A percentile compares a stretch with the other conserved stretches of the same genome.
phyloP scores from a whole-genome alignment of 2,888 invertebrate genomes.

The Tetragnatha montana region DNA sequence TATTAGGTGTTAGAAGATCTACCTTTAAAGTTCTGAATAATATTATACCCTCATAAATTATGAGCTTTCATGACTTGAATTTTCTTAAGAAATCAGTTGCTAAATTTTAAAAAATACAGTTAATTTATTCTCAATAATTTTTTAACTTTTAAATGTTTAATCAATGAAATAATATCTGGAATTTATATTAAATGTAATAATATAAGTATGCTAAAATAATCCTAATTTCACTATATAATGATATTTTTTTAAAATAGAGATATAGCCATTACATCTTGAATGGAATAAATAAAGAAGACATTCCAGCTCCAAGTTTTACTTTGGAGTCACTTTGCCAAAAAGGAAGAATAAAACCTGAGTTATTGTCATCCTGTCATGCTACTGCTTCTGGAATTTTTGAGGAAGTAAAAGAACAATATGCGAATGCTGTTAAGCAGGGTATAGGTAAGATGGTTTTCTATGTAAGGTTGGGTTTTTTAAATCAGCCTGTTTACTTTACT shows the following conservation, averaged over 20 bases:
- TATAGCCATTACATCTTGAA: constrained; percentile 56
- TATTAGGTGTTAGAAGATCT: background rate
- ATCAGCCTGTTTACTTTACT: background rate
- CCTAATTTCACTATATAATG: background rate
- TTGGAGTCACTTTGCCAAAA: constrained; percentile 36
- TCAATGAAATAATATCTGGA: background rate
- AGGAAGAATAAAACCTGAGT: constrained; percentile 34
- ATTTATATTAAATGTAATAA: background rate
- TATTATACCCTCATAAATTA: background rate
- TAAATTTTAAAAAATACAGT: background rate
- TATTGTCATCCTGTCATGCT: constrained; percentile 7
- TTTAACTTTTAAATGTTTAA: background rate
- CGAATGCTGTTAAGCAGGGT: constrained; percentile 43
- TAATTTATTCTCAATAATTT: background rate
- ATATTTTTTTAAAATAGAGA: constrained; percentile 14
- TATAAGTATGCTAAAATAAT: background rate
- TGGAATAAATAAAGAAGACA: constrained; percentile 43
- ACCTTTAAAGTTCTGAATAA: background rate
- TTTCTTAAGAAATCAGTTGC: no score
- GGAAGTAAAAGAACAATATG: constrained; percentile 53
- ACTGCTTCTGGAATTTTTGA: constrained; percentile 25
- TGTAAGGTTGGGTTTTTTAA: background rate
- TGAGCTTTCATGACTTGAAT: no score
- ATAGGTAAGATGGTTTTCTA: constrained; percentile 38
- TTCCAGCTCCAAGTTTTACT: constrained; percentile 34